A percentile compares a stretch with the other conserved stretches of the same genome.
Conservation (phyloP, 2,113 vertebrate species). For the Phocoena phocoena region DNA sequence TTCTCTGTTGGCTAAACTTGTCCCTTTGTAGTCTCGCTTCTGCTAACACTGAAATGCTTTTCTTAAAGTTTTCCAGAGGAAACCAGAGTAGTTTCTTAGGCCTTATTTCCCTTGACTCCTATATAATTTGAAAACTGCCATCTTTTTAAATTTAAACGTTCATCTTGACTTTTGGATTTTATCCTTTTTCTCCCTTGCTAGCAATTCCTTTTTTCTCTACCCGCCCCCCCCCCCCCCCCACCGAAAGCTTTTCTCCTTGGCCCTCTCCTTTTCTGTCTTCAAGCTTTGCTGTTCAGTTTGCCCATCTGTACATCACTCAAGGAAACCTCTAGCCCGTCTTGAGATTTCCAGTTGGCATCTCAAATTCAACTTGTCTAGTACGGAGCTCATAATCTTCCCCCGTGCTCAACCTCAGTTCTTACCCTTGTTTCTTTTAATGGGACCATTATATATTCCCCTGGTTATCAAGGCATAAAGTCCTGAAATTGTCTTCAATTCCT, state of each 20-base stretch:
- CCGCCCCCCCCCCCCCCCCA: fast-evolving
- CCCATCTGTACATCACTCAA: background rate
- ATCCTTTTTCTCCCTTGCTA: background rate
- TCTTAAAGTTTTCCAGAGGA: background rate
- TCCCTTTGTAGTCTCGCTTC: background rate
- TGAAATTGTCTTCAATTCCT: background rate
- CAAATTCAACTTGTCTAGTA: background rate
- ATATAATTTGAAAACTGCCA: conserved; percentile 5
- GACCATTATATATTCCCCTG: background rate
- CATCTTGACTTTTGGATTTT: background rate
- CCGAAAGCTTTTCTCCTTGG: background rate
- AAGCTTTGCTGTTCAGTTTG: background rate
- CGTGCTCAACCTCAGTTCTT: background rate
- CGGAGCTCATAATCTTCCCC: background rate
- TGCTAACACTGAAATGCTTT: background rate
- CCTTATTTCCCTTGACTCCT: background rate
- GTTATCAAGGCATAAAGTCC: conserved; percentile 14
- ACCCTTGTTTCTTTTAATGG: background rate
- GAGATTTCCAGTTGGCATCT: background rate
- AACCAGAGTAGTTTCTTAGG: background rate
- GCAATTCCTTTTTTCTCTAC: background rate
- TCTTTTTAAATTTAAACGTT: background rate
- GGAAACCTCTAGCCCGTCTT: background rate
- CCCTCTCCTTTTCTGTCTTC: background rate
- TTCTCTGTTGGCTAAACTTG: background rate